Percentiles rank a stretch among this genome's conserved stretches.
Conservation (phyloP, 2,113 vertebrate species). For the Riparia riparia region DNA sequence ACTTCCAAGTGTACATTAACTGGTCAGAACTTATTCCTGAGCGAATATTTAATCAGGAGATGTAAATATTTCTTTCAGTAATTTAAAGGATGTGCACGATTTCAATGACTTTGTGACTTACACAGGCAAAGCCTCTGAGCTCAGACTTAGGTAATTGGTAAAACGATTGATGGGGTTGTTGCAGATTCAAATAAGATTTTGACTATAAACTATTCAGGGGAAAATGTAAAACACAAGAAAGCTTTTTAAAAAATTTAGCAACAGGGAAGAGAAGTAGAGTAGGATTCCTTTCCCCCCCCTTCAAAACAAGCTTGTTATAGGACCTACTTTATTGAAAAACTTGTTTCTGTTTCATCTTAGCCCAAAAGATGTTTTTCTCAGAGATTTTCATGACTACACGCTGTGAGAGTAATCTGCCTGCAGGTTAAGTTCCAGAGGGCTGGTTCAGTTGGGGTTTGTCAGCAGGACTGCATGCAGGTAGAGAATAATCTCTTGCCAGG, state of each 20-base stretch:
- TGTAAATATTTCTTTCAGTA: constrained; percentile 65
- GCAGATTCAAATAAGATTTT: background rate
- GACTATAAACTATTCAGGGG: background rate
- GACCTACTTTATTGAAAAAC: background rate
- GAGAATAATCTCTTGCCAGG: background rate
- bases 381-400: background rate
- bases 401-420: background rate
- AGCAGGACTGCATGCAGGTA: background rate
- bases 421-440: background rate
- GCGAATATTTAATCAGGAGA: constrained; percentile 29
- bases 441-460: background rate
- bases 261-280: background rate
- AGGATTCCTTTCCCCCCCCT: background rate
- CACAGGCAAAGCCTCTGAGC: constrained; percentile 28
- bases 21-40: constrained; percentile 21
- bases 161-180: background rate
- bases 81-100: background rate
- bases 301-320: background rate
- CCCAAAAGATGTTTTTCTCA: background rate
- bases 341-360: background rate
- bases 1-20: background rate
- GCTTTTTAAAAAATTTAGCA: background rate
- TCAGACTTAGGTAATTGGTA: background rate
- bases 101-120: background rate
- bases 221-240: background rate